Percentiles rank a stretch among this genome's conserved stretches.
Evolutionary conservation across 2,888 invertebrate species (phyloP).

Genomic region (Drosophila ochracea): DNA sequence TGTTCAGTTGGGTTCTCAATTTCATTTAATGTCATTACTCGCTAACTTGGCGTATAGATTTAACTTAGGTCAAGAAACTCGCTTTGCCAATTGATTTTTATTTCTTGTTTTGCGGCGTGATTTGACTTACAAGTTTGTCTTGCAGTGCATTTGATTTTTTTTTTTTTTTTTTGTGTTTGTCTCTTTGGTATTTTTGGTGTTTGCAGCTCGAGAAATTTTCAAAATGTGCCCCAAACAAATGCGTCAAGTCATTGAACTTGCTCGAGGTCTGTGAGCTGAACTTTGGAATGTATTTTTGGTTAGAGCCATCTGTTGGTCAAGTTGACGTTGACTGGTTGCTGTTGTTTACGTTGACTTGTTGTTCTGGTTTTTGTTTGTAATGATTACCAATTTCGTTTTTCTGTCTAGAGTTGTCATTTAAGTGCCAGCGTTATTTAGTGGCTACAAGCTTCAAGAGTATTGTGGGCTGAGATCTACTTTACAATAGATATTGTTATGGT

Average conservation of each 20-base stretch:
- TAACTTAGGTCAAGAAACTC: constrained; percentile 30
- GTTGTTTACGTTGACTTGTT: constrained; percentile 2
- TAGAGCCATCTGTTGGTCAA: constrained; percentile 47
- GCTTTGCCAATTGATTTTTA: constrained; percentile 34
- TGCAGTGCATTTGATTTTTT: constrained; percentile 18
- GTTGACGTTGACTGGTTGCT: constrained; percentile 38
- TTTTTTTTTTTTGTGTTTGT: constrained; percentile 3
- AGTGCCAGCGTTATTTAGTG: constrained; percentile 12
- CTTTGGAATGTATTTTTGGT: constrained; percentile 34
- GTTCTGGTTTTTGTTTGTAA: constrained; percentile 7
- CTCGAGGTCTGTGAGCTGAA: constrained; percentile 50
- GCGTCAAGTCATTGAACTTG: constrained; percentile 71
- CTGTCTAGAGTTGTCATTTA: constrained; percentile 22
- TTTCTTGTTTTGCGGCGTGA: constrained; percentile 14
- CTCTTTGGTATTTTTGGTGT: neutral
- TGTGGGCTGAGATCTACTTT: constrained; percentile 8
- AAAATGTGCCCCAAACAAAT: constrained; percentile 11
- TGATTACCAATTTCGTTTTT: constrained; percentile 30
- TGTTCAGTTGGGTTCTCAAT: constrained; percentile 34
- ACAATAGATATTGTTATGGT: neutral
- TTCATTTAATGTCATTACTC: constrained; percentile 27
- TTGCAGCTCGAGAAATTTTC: constrained; percentile 37
- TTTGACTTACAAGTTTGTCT: constrained; percentile 53
- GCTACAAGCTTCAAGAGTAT: neutral
- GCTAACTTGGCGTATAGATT: constrained; percentile 27